These are phyloP conservation scores for Drosophila anceps DNA, from an alignment of 2,888 invertebrate species.

Conservation along the genomic window DNA sequence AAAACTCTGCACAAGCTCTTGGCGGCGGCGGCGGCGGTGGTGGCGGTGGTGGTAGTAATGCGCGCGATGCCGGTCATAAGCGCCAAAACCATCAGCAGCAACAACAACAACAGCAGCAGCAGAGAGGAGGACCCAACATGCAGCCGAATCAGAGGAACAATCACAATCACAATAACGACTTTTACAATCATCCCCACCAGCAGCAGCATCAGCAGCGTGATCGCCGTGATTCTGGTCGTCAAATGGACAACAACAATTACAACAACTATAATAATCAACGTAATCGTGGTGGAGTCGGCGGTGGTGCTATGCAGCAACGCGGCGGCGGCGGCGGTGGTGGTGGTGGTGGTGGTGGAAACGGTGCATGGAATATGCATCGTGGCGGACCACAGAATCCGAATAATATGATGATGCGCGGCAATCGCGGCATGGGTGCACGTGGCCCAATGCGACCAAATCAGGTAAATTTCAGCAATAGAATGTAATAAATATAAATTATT, in stretches of 20 bases:
- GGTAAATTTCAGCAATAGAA: conserved; percentile 55
- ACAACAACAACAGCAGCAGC: conserved; percentile 66
- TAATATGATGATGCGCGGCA: conserved; percentile 83
- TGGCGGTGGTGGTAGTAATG: conserved; percentile 75
- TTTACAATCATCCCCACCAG: conserved; percentile 76
- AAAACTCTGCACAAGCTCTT: conserved; percentile 63
- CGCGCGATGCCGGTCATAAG: conserved; percentile 84
- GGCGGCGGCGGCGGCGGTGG: conserved; percentile 78
- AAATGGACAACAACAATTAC: conserved; percentile 80
- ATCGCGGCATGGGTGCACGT: conserved; percentile 81
- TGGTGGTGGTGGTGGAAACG: conserved; percentile 76
- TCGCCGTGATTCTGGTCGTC: conserved; percentile 84
- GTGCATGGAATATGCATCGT: conserved; percentile 84
- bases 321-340: conserved; percentile 79
- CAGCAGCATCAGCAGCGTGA: conserved; percentile 76
- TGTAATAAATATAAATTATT: background rate
- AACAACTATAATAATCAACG: conserved; percentile 83
- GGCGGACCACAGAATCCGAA: conserved; percentile 81
- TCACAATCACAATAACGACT: conserved; percentile 66
- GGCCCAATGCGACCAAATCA: conserved; percentile 84
- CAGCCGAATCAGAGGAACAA: conserved; percentile 62
- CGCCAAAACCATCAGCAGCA: conserved; percentile 77
- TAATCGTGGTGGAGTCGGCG: conserved; percentile 77
- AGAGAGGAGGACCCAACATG: conserved; percentile 65
- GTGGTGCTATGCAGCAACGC: conserved; percentile 80